Evolutionary conservation across 2,113 vertebrate species (phyloP), one percentile per base, ranked within the genome.

Genomic region (Oxyura jamaicensis): DNA sequence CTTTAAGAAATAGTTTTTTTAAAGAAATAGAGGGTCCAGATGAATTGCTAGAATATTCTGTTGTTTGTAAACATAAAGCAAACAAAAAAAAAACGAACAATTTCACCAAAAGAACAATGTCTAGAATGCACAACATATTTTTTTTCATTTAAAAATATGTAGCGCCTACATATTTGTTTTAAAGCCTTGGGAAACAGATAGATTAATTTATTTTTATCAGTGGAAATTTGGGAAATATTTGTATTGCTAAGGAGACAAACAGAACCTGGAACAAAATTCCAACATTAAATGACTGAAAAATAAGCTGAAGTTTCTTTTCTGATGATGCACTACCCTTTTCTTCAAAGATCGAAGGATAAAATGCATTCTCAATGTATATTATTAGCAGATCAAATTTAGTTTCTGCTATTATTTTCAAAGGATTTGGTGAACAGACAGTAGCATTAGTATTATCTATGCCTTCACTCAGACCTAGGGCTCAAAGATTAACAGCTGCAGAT

Each of bases 401-500:
- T 95, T 86, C 73, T 92, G 73, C 62, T 94, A 65, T 96, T 90
- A 90, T 29, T 94, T 95, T 94, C 88, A 93, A 94, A 96, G 90
- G 86, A 88, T 93, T 90, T 86, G 79, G 58, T 78, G 92, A 96
- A 88, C 33, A 90, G 88, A 83, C 55, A 87, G 85, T 35, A 90
- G 53, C 65, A 90, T 88, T 86, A 93, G 48, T 84, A 50, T 88
- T 74, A 95, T 44, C 65, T 75, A 90, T 91, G 88, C 53, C 73
- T 91, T 95, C 80, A 46, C 56, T 76, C 91, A 90, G 87, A 91
- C 31, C 52, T 81, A 77, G 60, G 88, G 90, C 60, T 94, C 83
- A 78, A 86, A 91, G 72, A 96, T 96, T 95, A 96, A 96, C 65
- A 94, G 60, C 73, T 93, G 65, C 73, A 94, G 80, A 72, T 95